Conservation (phyloP, 2,113 vertebrate genomes). For the Eulacestoma nigropectus region DNA sequence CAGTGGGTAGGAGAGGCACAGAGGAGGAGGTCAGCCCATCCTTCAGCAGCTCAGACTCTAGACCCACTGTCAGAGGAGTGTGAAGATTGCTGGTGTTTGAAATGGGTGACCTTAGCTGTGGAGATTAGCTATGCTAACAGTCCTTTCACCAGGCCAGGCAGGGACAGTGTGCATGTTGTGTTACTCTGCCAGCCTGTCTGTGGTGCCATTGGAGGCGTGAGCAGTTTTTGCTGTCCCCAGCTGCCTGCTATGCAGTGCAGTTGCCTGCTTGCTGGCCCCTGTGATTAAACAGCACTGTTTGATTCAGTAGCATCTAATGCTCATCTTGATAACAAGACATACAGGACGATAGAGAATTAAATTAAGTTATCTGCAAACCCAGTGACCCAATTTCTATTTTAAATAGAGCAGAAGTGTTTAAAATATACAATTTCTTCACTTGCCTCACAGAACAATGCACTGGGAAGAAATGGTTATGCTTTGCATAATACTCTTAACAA, state of each 20-base stretch:
- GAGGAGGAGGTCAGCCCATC: background rate
- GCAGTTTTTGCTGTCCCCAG: background rate
- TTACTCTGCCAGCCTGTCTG: background rate
- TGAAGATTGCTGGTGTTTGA: background rate
- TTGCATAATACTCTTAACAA: background rate
- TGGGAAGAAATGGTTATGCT: background rate
- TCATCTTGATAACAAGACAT: background rate
- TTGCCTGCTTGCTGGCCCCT: background rate
- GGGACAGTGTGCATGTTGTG: background rate
- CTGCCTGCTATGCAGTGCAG: no score
- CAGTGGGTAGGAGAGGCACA: background rate
- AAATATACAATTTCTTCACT: background rate
- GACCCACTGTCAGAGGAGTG: background rate
- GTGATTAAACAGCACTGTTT: background rate
- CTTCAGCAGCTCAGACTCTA: background rate
- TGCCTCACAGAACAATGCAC: background rate
- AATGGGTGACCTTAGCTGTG: background rate
- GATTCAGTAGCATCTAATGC: background rate
- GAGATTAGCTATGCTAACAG: background rate
- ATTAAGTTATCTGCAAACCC: slow-evolving; percentile 11
- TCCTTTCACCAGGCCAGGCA: background rate
- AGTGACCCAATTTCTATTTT: slow-evolving; percentile 20
- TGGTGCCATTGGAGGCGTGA: background rate
- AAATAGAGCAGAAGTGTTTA: background rate
- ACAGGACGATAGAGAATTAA: background rate